Evolutionary conservation across 2,797 vertebrate genomes (phyloP).

Genomic region (Pogoniulus pusillus): DNA sequence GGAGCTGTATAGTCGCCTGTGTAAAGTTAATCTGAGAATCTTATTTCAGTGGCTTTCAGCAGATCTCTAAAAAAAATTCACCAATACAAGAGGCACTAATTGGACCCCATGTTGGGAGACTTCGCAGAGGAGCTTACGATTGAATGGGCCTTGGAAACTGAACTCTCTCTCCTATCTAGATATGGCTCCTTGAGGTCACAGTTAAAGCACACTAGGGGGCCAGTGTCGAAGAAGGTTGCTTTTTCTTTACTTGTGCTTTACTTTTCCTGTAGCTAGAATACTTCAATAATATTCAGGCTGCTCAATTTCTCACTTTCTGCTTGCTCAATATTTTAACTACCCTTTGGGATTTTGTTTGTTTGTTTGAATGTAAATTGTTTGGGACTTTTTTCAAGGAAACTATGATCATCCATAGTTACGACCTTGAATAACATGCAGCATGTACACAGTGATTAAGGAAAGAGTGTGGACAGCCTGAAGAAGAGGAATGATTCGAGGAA

Average conservation of each 20-base stretch:
- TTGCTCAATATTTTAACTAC: background rate
- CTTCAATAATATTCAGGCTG: background rate
- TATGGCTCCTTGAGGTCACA: background rate
- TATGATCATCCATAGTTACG: background rate
- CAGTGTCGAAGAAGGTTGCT: background rate
- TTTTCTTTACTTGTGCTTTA: background rate
- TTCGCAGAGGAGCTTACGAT: background rate
- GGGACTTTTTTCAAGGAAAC: background rate
- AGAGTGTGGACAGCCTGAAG: background rate
- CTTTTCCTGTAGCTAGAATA: background rate
- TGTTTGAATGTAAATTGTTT: background rate
- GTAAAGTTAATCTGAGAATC: constrained; percentile 34
- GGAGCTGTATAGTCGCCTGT: background rate
- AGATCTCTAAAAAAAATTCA: constrained; percentile 24
- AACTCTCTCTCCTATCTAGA: background rate
- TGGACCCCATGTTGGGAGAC: constrained; percentile 32
- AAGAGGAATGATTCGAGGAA: background rate
- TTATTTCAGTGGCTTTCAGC: constrained; percentile 21
- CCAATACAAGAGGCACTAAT: constrained; percentile 28
- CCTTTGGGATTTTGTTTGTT: background rate
- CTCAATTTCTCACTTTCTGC: background rate
- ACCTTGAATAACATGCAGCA: background rate
- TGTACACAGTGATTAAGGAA: background rate
- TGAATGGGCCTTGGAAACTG: background rate
- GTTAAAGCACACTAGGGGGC: background rate